Percentiles rank a stretch among this genome's conserved stretches.
phyloP scores from a whole-genome alignment of 2,797 vertebrate genomes.

The Aeoliscus strigatus region DNA sequence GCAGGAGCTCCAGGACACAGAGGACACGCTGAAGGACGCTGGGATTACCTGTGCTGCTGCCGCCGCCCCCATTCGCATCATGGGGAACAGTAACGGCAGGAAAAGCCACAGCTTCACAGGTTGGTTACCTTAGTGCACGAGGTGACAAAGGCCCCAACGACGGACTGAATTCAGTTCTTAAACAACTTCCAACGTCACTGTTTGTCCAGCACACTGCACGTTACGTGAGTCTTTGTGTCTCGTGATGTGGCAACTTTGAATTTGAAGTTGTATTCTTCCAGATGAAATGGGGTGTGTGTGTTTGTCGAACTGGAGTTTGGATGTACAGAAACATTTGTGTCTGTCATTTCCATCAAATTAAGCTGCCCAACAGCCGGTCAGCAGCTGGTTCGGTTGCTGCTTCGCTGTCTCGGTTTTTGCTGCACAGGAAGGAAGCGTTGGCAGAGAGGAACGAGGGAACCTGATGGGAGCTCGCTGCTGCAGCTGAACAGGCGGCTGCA shows the following conservation, averaged over 20 bases:
- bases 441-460: constrained; percentile 31
- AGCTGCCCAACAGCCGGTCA: too few species aligned
- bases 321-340: too few species aligned
- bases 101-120: constrained; percentile 45
- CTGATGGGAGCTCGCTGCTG: constrained; percentile 17
- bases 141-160: neutral
- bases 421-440: constrained; percentile 27
- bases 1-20: constrained; percentile 13
- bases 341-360: too few species aligned
- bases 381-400: too few species aligned
- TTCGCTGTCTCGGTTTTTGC: constrained; percentile 21
- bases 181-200: too few species aligned
- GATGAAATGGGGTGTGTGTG: too few species aligned
- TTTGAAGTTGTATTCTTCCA: too few species aligned
- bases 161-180: too few species aligned
- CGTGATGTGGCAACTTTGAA: too few species aligned
- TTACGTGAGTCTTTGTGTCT: too few species aligned
- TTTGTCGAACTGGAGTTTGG: too few species aligned
- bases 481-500: constrained; percentile 38
- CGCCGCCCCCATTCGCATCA: constrained; percentile 37
- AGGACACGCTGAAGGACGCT: constrained; percentile 38
- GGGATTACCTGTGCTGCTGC: constrained; percentile 7
- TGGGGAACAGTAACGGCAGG: constrained; percentile 63
- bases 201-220: too few species aligned
- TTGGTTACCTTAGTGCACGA: constrained; percentile 14